These are phyloP conservation scores for Agrotis clavis DNA, from an alignment of 2,888 invertebrate genomes.

Conservation along the genomic window DNA sequence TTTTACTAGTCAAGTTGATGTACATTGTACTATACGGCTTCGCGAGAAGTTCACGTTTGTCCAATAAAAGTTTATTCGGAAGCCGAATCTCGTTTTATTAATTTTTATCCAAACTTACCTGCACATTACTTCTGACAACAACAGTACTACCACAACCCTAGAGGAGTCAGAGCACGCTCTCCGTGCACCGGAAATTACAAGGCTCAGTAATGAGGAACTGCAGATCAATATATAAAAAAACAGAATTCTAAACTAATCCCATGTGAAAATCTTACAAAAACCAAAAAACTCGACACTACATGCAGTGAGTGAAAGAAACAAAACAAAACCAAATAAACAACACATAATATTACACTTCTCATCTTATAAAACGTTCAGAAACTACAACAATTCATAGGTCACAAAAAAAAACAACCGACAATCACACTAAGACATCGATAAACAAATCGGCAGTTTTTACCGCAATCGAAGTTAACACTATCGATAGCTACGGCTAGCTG, in stretches of 20 bases:
- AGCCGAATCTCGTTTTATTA: constrained; percentile 82
- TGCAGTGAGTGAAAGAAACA: neutral
- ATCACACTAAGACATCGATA: neutral
- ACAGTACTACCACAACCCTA: no score
- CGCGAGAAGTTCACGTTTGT: constrained; percentile 82
- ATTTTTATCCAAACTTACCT: neutral
- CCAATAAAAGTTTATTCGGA: constrained; percentile 90
- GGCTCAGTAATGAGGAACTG: no score
- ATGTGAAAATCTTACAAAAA: neutral
- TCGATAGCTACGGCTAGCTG: neutral
- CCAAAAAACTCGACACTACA: neutral
- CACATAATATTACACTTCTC: neutral
- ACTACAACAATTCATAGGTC: neutral
- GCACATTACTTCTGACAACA: neutral
- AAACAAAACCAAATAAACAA: neutral
- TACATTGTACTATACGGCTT: constrained; percentile 82
- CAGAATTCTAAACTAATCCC: neutral
- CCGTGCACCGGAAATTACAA: neutral
- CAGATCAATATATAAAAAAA: no score
- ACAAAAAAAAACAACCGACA: neutral
- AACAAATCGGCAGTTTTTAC: neutral
- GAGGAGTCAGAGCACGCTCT: neutral
- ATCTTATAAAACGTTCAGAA: neutral
- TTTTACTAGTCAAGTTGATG: constrained; percentile 86
- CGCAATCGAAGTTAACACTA: neutral